These are phyloP conservation scores for Quadroppia sp. DNA, from an alignment of 2,888 invertebrate genomes.

Conservation along the genomic window DNA sequence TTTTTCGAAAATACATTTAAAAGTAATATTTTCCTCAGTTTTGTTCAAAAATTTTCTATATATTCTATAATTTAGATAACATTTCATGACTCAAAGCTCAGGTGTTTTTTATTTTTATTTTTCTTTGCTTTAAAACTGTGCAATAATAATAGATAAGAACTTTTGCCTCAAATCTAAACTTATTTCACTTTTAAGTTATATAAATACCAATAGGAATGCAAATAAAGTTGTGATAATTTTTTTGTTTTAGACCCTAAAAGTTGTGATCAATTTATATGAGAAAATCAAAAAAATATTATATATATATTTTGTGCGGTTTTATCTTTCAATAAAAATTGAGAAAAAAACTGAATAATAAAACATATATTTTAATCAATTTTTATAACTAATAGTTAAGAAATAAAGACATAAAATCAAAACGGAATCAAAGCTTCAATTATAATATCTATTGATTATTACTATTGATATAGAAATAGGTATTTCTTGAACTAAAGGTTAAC, in stretches of 20 bases:
- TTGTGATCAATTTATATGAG: neutral
- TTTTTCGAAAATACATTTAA: conserved; percentile 6
- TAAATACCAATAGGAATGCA: neutral
- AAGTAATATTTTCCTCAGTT: neutral
- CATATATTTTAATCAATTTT: no score
- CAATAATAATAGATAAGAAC: neutral
- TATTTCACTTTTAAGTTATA: neutral
- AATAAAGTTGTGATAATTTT: neutral
- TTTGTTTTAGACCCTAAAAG: neutral
- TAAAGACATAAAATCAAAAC: no score
- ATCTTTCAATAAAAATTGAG: no score
- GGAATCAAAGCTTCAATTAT: no score
- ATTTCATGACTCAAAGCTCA: neutral
- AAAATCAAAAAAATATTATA: no score
- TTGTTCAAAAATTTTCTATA: neutral
- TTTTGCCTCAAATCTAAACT: neutral
- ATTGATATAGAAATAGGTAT: no score
- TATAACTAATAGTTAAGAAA: no score
- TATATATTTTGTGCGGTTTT: no score
- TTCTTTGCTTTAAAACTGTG: no score
- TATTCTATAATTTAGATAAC: conserved; percentile 8
- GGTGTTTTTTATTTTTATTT: neutral
- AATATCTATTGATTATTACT: no score
- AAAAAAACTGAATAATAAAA: no score
- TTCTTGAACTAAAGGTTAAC: no score